Evolutionary conservation across 2,113 vertebrate species (phyloP).

Genomic region (Spea multiplicata): DNA sequence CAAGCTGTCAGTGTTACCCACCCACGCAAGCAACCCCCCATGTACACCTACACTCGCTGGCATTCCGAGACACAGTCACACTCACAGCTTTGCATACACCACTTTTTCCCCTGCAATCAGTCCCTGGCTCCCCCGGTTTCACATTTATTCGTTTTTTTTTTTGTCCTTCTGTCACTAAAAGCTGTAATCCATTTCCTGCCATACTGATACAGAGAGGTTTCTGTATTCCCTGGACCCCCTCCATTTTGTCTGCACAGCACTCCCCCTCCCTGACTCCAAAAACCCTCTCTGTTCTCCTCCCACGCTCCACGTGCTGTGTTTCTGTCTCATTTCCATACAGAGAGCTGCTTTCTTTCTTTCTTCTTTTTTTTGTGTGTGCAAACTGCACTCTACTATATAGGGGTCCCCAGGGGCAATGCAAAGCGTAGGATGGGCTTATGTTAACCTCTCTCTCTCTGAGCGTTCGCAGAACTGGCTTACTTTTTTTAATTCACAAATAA

Average conservation of each 20-base stretch:
- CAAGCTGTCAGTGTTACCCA: constrained; percentile 38
- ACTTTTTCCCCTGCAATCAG: constrained; percentile 38
- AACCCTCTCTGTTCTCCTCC: constrained; percentile 26
- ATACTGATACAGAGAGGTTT: constrained; percentile 38
- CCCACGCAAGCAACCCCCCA: constrained; percentile 35
- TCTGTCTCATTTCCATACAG: constrained; percentile 13
- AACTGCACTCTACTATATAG: neutral
- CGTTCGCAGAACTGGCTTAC: neutral
- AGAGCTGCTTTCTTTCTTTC: constrained; percentile 6
- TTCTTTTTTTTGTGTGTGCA: neutral
- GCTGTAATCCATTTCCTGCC: constrained; percentile 45
- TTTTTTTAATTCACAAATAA: neutral
- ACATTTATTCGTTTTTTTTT: constrained; percentile 36
- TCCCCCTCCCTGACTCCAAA: constrained; percentile 2
- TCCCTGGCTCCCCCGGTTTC: constrained; percentile 26
- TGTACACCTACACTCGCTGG: constrained; percentile 41
- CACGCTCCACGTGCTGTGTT: constrained; percentile 32
- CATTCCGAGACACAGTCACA: constrained; percentile 33
- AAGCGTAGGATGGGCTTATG: neutral
- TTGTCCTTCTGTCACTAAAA: constrained; percentile 48
- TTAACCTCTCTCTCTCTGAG: constrained; percentile 6
- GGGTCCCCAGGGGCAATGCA: neutral
- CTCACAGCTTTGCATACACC: constrained; percentile 3
- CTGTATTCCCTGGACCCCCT: constrained; percentile 25
- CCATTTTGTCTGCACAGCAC: neutral